A percentile compares a stretch with the other conserved stretches of the same genome.
These are phyloP conservation scores for Seriola quinqueradiata DNA, from an alignment of 2,113 vertebrate genomes.

Conservation along the genomic window DNA sequence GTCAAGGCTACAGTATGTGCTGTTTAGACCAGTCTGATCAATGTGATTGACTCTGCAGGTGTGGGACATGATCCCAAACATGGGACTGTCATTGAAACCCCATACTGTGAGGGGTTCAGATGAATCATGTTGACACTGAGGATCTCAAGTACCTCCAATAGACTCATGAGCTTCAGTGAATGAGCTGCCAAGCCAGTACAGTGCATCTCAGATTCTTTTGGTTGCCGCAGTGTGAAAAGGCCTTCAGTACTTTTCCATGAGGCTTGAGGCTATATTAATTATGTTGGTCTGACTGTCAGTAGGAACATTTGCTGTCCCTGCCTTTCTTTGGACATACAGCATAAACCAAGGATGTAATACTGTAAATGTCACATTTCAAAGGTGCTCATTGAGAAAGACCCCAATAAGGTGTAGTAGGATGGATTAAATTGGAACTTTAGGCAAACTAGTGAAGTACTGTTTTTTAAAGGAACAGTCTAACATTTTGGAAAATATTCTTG, in stretches of 20 bases:
- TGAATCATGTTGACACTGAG: slow-evolving; percentile 53
- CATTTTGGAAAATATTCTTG: no score
- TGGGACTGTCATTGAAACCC: slow-evolving; percentile 9
- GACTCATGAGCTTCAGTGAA: slow-evolving; percentile 37
- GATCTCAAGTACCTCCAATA: slow-evolving; percentile 29
- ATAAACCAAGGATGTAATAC: not conserved
- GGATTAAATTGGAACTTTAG: not conserved
- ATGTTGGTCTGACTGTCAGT: not conserved
- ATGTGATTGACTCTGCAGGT: slow-evolving; percentile 46
- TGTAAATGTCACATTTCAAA: not conserved
- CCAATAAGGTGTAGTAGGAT: not conserved
- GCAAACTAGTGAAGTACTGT: not conserved
- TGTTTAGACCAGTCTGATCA: not conserved
- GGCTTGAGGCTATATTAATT: not conserved
- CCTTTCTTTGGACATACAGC: not conserved
- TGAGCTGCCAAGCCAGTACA: slow-evolving; percentile 19
- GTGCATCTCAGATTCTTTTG: slow-evolving; percentile 37
- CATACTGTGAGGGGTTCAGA: not conserved
- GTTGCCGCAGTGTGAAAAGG: slow-evolving; percentile 9
- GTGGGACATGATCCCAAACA: slow-evolving; percentile 12
- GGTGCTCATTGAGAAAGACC: not conserved
- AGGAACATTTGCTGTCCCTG: not conserved
- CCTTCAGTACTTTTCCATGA: slow-evolving; percentile 65
- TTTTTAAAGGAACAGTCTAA: not conserved
- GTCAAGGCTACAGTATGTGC: not conserved